These are phyloP conservation scores for Planococcus citri DNA, from an alignment of 1,140 invertebrate genomes.

Conservation along the genomic window DNA sequence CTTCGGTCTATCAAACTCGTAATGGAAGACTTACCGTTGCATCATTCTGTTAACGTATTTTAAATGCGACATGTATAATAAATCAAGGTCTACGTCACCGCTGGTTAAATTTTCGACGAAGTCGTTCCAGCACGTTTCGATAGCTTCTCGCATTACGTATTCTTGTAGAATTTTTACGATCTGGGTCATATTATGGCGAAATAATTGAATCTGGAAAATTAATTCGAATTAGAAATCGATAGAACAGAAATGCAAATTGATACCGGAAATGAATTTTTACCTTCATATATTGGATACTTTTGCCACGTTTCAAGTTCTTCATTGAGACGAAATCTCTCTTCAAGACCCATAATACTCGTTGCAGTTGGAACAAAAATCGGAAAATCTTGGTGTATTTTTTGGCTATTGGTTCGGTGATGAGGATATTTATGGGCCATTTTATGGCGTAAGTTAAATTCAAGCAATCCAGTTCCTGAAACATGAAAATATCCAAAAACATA, in stretches of 20 bases:
- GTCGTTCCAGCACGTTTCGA: neutral
- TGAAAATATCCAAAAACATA: neutral
- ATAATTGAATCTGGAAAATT: neutral
- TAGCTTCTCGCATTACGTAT: neutral
- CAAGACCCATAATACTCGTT: neutral
- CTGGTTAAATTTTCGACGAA: neutral
- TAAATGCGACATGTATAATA: conserved; percentile 9
- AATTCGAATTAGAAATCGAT: neutral
- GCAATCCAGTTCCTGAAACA: neutral
- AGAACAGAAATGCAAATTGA: too few relatives aligned
- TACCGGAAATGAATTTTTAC: too few relatives aligned
- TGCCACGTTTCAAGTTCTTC: neutral
- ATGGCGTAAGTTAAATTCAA: neutral
- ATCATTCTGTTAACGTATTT: conserved; percentile 7
- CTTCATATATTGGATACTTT: neutral
- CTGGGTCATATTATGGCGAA: neutral
- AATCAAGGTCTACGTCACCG: neutral
- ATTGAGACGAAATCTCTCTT: neutral
- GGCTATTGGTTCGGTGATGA: neutral
- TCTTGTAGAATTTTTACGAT: conserved; percentile 2
- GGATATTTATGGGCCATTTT: neutral
- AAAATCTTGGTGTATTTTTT: neutral
- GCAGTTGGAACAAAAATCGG: neutral
- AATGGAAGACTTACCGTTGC: neutral
- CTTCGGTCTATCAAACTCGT: neutral